A percentile compares a stretch with the other conserved stretches of the same genome.
These are phyloP conservation scores for Crax fasciolata DNA, from an alignment of 2,797 vertebrate genomes.

Conservation along the genomic window DNA sequence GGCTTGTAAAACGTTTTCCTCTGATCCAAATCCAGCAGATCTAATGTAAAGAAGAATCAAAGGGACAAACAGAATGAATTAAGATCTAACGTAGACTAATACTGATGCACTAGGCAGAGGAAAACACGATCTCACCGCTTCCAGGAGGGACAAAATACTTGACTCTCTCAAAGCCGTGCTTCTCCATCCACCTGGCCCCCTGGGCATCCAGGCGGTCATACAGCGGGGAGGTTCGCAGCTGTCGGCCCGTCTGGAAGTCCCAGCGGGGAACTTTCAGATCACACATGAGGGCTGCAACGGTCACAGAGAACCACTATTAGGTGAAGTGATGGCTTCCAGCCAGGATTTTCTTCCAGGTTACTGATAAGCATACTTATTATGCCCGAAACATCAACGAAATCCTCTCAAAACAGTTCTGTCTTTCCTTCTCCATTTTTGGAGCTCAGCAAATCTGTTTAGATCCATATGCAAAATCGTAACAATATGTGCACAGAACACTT, in stretches of 20 bases:
- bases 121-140: slow-evolving; percentile 84
- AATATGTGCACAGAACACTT: background rate
- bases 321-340: background rate
- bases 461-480: background rate
- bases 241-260: slow-evolving; percentile 98
- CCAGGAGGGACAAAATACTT: slow-evolving; percentile 96
- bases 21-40: slow-evolving; percentile 94
- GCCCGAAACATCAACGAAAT: background rate
- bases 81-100: fast-evolving
- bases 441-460: background rate
- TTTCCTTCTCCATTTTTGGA: background rate
- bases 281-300: slow-evolving; percentile 89
- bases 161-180: slow-evolving; percentile 96
- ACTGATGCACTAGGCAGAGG: background rate
- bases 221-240: slow-evolving; percentile 95
- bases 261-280: slow-evolving; percentile 97
- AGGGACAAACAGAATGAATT: background rate
- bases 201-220: slow-evolving; percentile 97
- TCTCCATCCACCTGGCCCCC: slow-evolving; percentile 99
- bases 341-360: background rate
- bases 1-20: slow-evolving; percentile 99
- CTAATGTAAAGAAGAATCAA: slow-evolving; percentile 72
- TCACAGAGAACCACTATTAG: background rate
- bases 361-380: background rate
- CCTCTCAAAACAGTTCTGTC: background rate